Percentiles rank a stretch among this genome's conserved stretches.
Evolutionary conservation across 2,888 invertebrate genomes (phyloP).

Genomic region (Tinea trinotella): DNA sequence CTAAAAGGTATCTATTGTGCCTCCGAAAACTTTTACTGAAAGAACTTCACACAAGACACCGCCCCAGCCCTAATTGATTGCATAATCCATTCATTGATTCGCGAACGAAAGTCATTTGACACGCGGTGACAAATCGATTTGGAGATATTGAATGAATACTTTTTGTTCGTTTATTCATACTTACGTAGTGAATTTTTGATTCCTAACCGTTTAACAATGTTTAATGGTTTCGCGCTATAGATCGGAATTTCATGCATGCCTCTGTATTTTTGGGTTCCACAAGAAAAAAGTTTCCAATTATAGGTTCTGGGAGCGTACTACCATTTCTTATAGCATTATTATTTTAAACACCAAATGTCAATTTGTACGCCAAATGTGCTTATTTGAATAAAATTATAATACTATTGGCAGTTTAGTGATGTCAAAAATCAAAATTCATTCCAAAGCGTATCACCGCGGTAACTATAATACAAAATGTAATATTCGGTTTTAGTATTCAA

Average conservation of each 20-base stretch:
- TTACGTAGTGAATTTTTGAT: conserved; percentile 22
- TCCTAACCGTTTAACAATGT: conserved; percentile 23
- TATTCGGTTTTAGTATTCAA: too few species aligned
- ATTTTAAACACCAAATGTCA: too few species aligned
- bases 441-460: too few species aligned
- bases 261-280: conserved; percentile 34
- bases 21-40: conserved; percentile 22
- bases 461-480: too few species aligned
- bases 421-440: too few species aligned
- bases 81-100: conserved; percentile 41
- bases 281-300: too few species aligned
- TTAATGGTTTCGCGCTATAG: conserved; percentile 29
- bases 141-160: neutral
- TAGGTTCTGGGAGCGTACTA: too few species aligned
- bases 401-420: too few species aligned
- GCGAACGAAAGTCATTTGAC: conserved; percentile 47
- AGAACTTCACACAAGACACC: conserved; percentile 31
- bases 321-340: too few species aligned
- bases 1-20: conserved; percentile 16
- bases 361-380: too few species aligned
- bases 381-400: too few species aligned
- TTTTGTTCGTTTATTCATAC: too few species aligned
- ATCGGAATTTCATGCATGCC: conserved; percentile 58
- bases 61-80: conserved; percentile 62
- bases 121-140: conserved; percentile 59